A percentile compares a stretch with the other conserved stretches of the same genome.
These are phyloP conservation scores for Danionella cerebrum DNA, from an alignment of 2,113 vertebrate genomes.

Conservation along the genomic window DNA sequence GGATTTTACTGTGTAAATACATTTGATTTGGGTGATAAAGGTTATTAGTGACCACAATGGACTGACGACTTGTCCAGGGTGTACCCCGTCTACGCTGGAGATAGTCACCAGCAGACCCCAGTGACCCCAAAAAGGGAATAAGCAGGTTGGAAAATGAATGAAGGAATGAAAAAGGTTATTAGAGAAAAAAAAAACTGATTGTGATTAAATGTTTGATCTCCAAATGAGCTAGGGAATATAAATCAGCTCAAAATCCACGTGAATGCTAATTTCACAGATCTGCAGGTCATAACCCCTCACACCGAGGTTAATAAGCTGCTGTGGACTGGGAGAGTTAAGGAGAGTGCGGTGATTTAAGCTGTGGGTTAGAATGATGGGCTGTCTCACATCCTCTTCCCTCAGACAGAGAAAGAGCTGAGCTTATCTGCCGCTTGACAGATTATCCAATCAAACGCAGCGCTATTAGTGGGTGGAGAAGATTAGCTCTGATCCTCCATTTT, in stretches of 20 bases:
- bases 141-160: too few relatives aligned
- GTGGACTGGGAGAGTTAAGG: background rate
- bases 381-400: slow-evolving; percentile 14
- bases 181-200: too few relatives aligned
- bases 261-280: background rate
- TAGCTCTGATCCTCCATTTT: slow-evolving; percentile 40
- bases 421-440: slow-evolving; percentile 44
- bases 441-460: slow-evolving; percentile 39
- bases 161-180: too few relatives aligned
- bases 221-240: too few relatives aligned
- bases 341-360: background rate
- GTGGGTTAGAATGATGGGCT: slow-evolving; percentile 28
- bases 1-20: too few relatives aligned
- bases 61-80: too few relatives aligned
- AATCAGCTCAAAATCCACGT: background rate
- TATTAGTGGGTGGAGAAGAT: slow-evolving; percentile 45
- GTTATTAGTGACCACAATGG: too few relatives aligned
- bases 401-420: slow-evolving; percentile 17
- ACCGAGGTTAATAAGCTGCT: background rate
- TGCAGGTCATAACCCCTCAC: background rate
- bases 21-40: too few relatives aligned
- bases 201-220: too few relatives aligned
- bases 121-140: too few relatives aligned
- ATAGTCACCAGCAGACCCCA: too few relatives aligned
- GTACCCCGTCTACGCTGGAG: too few relatives aligned